Evolutionary conservation across 2,888 invertebrate genomes (phyloP).

Genomic region (Caenorhabditis japonica): DNA sequence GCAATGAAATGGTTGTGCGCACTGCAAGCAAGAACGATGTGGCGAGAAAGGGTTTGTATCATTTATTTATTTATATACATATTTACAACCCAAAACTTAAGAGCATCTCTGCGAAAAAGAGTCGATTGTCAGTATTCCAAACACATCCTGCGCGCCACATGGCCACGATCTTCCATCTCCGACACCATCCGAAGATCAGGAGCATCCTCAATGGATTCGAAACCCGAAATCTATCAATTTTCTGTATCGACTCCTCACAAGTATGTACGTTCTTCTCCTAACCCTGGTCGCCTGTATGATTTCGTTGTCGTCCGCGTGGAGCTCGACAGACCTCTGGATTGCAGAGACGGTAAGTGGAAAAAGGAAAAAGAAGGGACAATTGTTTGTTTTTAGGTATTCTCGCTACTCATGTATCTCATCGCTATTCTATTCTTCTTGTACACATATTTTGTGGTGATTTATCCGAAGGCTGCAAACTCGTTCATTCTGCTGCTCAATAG

Average conservation of each 20-base stretch:
- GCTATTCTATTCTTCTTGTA: constrained; percentile 68
- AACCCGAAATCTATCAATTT: constrained; percentile 29
- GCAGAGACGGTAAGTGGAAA: constrained; percentile 48
- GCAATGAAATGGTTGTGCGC: constrained; percentile 33
- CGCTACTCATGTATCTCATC: constrained; percentile 66
- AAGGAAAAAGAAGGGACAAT: background rate
- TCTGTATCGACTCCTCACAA: constrained; percentile 24
- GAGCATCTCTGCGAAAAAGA: constrained; percentile 32
- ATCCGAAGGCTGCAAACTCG: constrained; percentile 61
- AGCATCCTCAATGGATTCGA: constrained; percentile 33
- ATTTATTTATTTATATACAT: constrained; percentile 2
- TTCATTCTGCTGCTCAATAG: constrained; percentile 12
- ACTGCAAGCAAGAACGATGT: constrained; percentile 43
- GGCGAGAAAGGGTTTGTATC: constrained; percentile 36
- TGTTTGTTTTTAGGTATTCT: constrained; percentile 64
- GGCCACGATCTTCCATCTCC: constrained; percentile 13
- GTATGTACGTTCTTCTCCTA: constrained; percentile 38
- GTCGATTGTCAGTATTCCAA: constrained; percentile 28
- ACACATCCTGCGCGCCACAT: constrained; percentile 19
- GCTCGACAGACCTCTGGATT: constrained; percentile 27
- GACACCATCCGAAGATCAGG: constrained; percentile 4
- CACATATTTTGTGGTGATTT: constrained; percentile 68
- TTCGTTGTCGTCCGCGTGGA: constrained; percentile 37
- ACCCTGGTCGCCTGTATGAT: constrained; percentile 34
- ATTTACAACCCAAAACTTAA: background rate